A percentile compares a stretch with the other conserved stretches of the same genome.
Evolutionary conservation across 2,113 vertebrate species (phyloP).

Genomic region (Oryzias woworae): DNA sequence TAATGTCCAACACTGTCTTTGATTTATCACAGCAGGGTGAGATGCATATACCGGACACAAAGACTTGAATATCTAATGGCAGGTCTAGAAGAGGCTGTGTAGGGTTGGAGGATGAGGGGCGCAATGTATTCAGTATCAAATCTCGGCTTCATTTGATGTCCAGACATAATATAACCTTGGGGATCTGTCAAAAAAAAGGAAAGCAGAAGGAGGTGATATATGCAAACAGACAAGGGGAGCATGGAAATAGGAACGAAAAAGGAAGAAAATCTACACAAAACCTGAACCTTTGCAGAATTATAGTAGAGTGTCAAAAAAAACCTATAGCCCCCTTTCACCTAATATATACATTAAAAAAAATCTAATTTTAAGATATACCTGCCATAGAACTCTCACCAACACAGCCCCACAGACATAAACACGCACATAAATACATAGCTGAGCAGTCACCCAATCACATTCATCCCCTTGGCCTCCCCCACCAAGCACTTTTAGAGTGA

Average conservation of each 20-base stretch:
- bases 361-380: conserved; percentile 77
- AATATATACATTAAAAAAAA: conserved; percentile 71
- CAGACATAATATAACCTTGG: conserved; percentile 79
- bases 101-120: conserved; percentile 57
- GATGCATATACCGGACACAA: conserved; percentile 66
- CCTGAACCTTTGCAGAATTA: conserved; percentile 67
- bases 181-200: conserved; percentile 46
- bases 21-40: conserved; percentile 71
- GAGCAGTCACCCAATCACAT: conserved; percentile 54
- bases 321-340: conserved; percentile 38
- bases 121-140: conserved; percentile 63
- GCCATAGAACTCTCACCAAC: conserved; percentile 64
- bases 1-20: conserved; percentile 76
- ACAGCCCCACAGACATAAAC: conserved; percentile 11
- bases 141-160: conserved; percentile 75
- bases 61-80: conserved; percentile 73
- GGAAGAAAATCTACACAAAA: conserved; percentile 57
- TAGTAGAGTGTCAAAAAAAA: conserved; percentile 66
- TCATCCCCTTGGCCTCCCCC: conserved; percentile 61
- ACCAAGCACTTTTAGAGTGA: conserved; percentile 62
- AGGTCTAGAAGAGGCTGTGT: conserved; percentile 59
- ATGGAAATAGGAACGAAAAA: conserved; percentile 26
- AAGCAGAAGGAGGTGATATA: conserved; percentile 43
- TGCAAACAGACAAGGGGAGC: conserved; percentile 47
- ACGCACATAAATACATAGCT: conserved; percentile 25